Percentiles rank a stretch among this genome's conserved stretches.
phyloP scores from a whole-genome alignment of 2,797 vertebrate species.

The Hyperoplus immaculatus region DNA sequence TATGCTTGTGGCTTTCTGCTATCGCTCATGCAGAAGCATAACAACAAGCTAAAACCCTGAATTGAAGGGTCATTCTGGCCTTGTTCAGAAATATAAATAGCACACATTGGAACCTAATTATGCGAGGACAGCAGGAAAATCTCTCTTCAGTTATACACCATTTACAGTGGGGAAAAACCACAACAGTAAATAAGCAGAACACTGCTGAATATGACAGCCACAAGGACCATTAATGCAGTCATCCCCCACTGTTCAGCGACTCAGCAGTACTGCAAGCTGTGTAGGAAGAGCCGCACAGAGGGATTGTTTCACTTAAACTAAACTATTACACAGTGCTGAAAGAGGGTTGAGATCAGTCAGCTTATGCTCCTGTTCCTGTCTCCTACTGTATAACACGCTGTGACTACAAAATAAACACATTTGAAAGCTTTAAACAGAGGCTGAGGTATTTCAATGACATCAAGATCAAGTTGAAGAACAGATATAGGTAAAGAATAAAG shows the following conservation, averaged over 20 bases:
- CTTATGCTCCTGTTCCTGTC: background rate
- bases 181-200: background rate
- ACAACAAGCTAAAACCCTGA: too few relatives aligned
- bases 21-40: too few relatives aligned
- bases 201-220: too few relatives aligned
- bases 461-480: background rate
- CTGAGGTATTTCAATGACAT: slow-evolving; percentile 1
- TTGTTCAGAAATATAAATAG: background rate
- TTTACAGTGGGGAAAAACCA: background rate
- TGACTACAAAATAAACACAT: background rate
- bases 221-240: background rate
- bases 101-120: background rate
- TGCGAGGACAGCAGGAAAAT: background rate
- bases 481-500: background rate
- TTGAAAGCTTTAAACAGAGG: background rate
- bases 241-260: slow-evolving; percentile 19
- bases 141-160: slow-evolving; percentile 7
- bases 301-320: slow-evolving; percentile 18
- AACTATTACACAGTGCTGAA: slow-evolving; percentile 5
- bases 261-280: slow-evolving; percentile 28
- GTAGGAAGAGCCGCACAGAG: slow-evolving; percentile 1
- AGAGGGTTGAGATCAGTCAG: slow-evolving; percentile 4
- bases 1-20: too few relatives aligned
- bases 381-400: background rate
- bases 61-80: too few relatives aligned